phyloP scores from a whole-genome alignment of 2,888 invertebrate genomes.

The Tenthredo mesomela region DNA sequence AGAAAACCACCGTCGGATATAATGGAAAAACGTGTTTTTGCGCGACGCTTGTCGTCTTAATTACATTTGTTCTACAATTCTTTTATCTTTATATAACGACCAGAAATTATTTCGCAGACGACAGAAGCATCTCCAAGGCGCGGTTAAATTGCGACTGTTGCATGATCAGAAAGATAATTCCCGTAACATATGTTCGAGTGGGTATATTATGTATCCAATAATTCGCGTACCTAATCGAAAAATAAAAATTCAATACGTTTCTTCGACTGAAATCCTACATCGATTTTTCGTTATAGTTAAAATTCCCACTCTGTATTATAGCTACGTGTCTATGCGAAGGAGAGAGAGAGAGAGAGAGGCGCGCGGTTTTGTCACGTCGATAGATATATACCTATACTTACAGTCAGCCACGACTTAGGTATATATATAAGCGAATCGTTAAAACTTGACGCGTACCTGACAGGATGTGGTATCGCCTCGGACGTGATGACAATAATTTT shows the following conservation, averaged over 20 bases:
- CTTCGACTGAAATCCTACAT: background rate
- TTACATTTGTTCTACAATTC: background rate
- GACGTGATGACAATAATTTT: slow-evolving; percentile 43
- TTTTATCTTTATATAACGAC: background rate
- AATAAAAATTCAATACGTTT: background rate
- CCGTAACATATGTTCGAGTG: background rate
- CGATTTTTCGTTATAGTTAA: background rate
- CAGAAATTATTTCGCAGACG: slow-evolving; percentile 1
- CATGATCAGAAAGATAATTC: background rate
- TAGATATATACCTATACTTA: background rate
- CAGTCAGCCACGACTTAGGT: background rate
- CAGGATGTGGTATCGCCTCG: slow-evolving; percentile 41
- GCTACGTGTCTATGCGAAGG: background rate
- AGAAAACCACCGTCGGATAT: background rate
- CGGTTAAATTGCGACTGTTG: background rate
- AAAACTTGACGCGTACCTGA: slow-evolving; percentile 33
- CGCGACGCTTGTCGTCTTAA: background rate
- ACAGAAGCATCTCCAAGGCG: background rate
- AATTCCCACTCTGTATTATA: background rate
- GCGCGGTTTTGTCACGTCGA: background rate
- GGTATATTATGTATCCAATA: background rate
- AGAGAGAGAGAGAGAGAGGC: background rate
- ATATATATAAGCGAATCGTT: slow-evolving; percentile 25
- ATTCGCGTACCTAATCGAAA: background rate
- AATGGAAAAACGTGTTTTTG: background rate